Conservation (phyloP, 1,140 invertebrate genomes). For the Halyomorpha halys region DNA sequence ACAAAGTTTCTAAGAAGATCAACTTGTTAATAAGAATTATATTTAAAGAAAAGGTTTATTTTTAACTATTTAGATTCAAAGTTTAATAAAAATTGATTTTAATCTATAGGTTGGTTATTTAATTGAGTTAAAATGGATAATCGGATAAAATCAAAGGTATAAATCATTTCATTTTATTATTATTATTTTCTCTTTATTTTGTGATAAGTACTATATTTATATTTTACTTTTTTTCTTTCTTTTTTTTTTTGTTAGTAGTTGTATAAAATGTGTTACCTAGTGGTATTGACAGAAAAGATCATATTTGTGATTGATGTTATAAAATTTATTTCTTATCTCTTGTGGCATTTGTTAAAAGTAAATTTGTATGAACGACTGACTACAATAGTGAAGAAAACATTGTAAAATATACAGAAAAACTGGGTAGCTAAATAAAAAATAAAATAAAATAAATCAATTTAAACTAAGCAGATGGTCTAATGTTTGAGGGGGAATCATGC, state of each 20-base stretch:
- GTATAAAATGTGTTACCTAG: constrained; percentile 22
- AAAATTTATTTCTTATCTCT: not conserved
- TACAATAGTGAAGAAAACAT: not conserved
- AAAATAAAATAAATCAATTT: not conserved
- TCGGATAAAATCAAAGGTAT: no score
- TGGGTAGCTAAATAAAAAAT: constrained; percentile 5
- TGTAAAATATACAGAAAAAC: not conserved
- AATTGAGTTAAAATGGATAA: no score
- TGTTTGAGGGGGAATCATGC: constrained; percentile 24
- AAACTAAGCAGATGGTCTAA: constrained; percentile 23
- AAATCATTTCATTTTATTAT: no score
- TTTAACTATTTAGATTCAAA: not conserved
- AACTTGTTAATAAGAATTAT: constrained; percentile 21
- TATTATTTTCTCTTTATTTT: no score
- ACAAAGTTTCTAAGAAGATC: constrained; percentile 26
- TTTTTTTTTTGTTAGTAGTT: constrained; percentile 24
- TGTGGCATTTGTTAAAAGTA: not conserved
- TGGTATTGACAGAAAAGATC: not conserved
- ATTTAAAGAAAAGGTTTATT: constrained; percentile 1
- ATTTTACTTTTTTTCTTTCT: no score
- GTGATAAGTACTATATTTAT: no score
- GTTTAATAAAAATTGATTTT: no score
- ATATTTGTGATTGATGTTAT: not conserved
- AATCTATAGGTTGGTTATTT: no score
- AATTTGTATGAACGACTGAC: not conserved